Evolutionary conservation across 2,797 vertebrate species (phyloP), one percentile per base, ranked within the genome.

Genomic region (Xerus rutilus): DNA sequence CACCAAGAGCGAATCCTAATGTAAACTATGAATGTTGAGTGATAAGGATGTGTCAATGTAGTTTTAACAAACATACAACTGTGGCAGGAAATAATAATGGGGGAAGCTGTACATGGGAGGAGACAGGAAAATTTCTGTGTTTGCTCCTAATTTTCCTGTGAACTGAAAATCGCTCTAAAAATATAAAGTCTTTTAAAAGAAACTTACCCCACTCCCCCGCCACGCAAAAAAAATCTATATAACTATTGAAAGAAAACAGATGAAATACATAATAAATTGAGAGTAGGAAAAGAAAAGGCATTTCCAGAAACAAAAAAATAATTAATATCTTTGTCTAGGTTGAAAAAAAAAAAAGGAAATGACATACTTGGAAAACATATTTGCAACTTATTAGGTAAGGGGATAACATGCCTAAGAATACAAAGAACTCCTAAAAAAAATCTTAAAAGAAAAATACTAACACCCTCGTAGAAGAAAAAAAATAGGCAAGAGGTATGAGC

Each of bases 331-430:
- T 45, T 45, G 30, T 65, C 28, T 65, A 76, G 20, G 30, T 78
- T 87, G 62, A 77, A 65, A 65, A 30, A 67, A 32, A 67, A 67
- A 49, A 87, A 95, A 64, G 89, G 52, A 95, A 93, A 94, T 78
- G 54, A 32, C 20, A 25, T 59, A 64, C 52, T 69, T 85, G 49
- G 32, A 93, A 70, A 94, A 67, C 57, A 5, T 69, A 69, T 49
- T 76, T 72, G 9, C 11, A 87, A 84, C 39, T 49, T 89, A 88
- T 72, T 54, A 88, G 57, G 73, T 23, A 95, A 92, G 69, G 17
- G 35, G 28, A 76, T 73, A 93, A 76, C 74, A 64, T 70, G 14
- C 39, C 13, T 86, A 84, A 62, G 13, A 86, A 86, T 78, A 93
- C 15, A 84, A 94, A 90, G 32, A 84, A 8, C 18, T 86, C 35